phyloP scores from a whole-genome alignment of 64 coral and sea anemone genomes.

The Montipora foliosa region DNA sequence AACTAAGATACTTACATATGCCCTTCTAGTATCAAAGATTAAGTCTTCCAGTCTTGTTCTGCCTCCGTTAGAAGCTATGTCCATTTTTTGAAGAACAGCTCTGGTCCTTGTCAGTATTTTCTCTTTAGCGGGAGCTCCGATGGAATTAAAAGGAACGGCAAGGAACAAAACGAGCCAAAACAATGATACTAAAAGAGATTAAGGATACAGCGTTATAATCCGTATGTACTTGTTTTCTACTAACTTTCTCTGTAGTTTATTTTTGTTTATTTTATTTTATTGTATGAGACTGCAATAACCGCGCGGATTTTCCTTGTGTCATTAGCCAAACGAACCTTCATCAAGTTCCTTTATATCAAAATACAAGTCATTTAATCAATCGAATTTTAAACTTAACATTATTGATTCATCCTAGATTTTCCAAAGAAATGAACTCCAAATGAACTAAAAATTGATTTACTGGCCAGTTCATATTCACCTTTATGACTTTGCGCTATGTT shows the following conservation, averaged over 20 bases:
- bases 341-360: no score
- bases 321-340: no score
- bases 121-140: background rate
- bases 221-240: background rate
- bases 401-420: background rate
- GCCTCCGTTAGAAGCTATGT: background rate
- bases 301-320: no score
- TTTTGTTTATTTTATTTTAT: no score
- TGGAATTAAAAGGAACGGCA: background rate
- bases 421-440: background rate
- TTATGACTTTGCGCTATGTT: no score
- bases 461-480: no score
- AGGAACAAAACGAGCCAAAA: background rate
- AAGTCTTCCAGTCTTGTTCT: background rate
- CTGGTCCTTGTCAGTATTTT: background rate
- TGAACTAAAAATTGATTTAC: no score
- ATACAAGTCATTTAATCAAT: no score
- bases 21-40: background rate
- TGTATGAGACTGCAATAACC: no score
- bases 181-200: background rate
- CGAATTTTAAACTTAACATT: background rate
- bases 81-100: background rate
- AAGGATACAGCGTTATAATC: background rate
- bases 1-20: constrained; percentile 15
- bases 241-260: no score